Percentiles rank a stretch among this genome's conserved stretches.
Conservation (phyloP, 2,797 vertebrate species). For the Falco berigora region DNA sequence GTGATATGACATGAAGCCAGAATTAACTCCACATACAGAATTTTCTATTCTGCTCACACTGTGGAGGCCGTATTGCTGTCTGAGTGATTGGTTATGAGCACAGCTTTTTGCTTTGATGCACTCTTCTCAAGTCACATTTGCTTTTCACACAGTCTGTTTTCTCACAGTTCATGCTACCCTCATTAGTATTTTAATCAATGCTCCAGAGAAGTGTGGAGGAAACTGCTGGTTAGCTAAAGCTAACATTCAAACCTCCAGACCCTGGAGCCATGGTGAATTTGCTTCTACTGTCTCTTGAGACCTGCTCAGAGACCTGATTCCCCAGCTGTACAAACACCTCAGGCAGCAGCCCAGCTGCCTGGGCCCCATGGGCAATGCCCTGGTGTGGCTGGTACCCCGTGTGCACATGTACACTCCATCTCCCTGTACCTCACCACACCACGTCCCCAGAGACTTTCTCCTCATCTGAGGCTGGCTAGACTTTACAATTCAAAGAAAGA, state of each 20-base stretch:
- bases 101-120: constrained; percentile 23
- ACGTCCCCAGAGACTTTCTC: neutral
- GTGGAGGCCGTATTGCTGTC: neutral
- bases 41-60: neutral
- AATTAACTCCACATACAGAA: neutral
- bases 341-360: neutral
- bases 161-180: neutral
- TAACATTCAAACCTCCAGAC: neutral
- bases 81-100: neutral
- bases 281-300: neutral
- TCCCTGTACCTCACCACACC: neutral
- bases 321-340: neutral
- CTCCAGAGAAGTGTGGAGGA: neutral
- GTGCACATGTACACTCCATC: rapidly evolving
- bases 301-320: neutral
- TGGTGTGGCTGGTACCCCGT: rapidly evolving
- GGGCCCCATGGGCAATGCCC: neutral
- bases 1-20: neutral
- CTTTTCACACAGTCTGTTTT: constrained; percentile 33
- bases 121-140: constrained; percentile 9
- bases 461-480: neutral
- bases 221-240: neutral
- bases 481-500: neutral
- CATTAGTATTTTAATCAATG: constrained; percentile 42
- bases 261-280: neutral